A percentile compares a stretch with the other conserved stretches of the same genome.
Evolutionary conservation across 2,797 vertebrate genomes (phyloP).

Genomic region (Pseudochirops cupreus): DNA sequence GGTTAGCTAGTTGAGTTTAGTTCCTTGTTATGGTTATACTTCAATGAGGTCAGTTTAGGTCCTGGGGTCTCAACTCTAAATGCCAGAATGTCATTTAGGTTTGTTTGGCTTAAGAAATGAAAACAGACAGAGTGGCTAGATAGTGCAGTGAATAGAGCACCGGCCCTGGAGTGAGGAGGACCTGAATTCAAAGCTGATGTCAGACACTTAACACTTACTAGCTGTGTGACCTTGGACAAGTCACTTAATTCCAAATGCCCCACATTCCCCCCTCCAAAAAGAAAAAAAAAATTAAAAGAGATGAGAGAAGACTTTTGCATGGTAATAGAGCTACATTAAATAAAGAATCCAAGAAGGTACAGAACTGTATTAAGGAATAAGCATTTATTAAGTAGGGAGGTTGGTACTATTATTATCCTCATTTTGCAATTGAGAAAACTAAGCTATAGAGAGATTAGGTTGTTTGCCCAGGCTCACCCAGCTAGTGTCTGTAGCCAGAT

Average conservation of each 20-base stretch:
- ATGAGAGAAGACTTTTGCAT: neutral
- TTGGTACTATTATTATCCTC: neutral
- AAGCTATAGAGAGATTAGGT: neutral
- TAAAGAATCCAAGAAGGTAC: neutral
- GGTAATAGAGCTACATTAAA: neutral
- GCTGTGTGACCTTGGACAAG: too few relatives aligned
- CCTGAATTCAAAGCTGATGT: too few relatives aligned
- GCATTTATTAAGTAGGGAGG: neutral
- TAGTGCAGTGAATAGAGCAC: too few relatives aligned
- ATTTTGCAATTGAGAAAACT: neutral
- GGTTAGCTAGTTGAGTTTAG: neutral
- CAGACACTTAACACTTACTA: too few relatives aligned
- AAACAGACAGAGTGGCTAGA: neutral
- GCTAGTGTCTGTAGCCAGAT: neutral
- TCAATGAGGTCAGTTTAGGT: neutral
- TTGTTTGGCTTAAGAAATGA: conserved; percentile 1
- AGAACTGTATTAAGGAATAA: neutral
- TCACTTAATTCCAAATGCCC: too few relatives aligned
- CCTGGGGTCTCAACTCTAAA: neutral
- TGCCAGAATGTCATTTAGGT: neutral
- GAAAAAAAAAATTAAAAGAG: neutral
- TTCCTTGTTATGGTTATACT: neutral
- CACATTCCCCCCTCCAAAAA: too few relatives aligned
- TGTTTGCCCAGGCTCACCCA: neutral
- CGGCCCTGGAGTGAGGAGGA: too few relatives aligned